phyloP scores from a whole-genome alignment of 2,888 invertebrate species.

The Linyphia triangularis region DNA sequence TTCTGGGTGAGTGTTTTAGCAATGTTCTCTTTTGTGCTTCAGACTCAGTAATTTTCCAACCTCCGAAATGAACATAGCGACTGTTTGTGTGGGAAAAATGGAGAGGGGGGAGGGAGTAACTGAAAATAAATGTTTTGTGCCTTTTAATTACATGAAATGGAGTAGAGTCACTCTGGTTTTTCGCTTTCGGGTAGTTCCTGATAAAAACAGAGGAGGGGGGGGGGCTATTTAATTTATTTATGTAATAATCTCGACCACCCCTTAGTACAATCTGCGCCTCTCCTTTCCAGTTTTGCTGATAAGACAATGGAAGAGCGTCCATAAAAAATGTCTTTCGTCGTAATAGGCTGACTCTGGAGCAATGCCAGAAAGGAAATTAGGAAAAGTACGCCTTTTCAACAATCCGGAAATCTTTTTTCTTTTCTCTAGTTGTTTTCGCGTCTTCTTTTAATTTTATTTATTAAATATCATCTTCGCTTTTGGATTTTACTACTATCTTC shows the following conservation, averaged over 20 bases:
- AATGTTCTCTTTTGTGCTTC: conserved; percentile 38
- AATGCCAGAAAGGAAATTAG: conserved; percentile 63
- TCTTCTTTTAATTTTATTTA: not conserved
- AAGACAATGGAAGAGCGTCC: conserved; percentile 1
- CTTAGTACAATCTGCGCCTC: not conserved
- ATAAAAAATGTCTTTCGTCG: conserved; percentile 28
- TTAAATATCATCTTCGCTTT: too few relatives aligned
- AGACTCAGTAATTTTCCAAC: conserved; percentile 49
- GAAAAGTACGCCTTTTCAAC: conserved; percentile 70
- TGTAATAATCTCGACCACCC: conserved; percentile 63
- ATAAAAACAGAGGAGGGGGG: conserved; percentile 62
- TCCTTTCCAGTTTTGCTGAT: conserved; percentile 19
- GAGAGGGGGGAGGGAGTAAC: not conserved
- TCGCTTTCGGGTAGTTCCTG: conserved; percentile 33
- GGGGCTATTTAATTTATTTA: conserved; percentile 73
- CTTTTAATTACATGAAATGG: conserved; percentile 67
- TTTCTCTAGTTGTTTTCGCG: not conserved
- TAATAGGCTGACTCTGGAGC: conserved; percentile 23
- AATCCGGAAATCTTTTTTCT: conserved; percentile 41
- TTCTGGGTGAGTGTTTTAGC: conserved; percentile 6
- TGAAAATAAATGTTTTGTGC: conserved; percentile 74
- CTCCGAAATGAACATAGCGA: conserved; percentile 57
- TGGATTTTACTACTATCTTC: not conserved
- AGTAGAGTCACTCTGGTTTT: conserved; percentile 38
- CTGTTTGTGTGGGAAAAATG: not conserved